These are phyloP conservation scores for Aurelia sp. DNA, from an alignment of 30 jellyfish, hydroid and myxozoan species.

Conservation along the genomic window DNA sequence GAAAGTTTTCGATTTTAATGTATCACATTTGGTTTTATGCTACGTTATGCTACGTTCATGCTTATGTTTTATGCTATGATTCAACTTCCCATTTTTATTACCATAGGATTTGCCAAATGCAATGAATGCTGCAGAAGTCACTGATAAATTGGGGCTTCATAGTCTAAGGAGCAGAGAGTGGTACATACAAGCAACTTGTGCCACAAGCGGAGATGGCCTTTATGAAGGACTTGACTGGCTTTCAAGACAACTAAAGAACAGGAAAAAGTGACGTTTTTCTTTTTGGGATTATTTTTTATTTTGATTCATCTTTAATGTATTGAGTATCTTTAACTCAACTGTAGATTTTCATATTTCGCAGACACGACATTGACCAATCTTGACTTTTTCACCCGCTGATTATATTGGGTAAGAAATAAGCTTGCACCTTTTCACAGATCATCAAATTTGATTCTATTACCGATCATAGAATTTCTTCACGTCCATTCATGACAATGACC, in stretches of 20 bases:
- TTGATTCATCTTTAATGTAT: not conserved
- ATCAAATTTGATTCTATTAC: too few relatives aligned
- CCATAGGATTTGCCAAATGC: conserved; percentile 96
- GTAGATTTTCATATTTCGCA: too few relatives aligned
- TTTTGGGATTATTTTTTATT: not conserved
- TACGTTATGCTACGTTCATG: too few relatives aligned
- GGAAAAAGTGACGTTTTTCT: conserved; percentile 71
- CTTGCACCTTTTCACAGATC: too few relatives aligned
- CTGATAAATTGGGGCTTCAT: conserved; percentile 94
- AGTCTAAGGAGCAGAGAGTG: conserved; percentile 82
- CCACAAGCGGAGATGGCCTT: conserved; percentile 99
- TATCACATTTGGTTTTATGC: too few relatives aligned
- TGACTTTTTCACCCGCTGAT: too few relatives aligned
- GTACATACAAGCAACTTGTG: conserved; percentile 99
- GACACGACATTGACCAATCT: too few relatives aligned
- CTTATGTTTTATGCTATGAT: not conserved
- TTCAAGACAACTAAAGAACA: conserved; percentile 84
- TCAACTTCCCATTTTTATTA: not conserved
- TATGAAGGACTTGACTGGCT: conserved; percentile 99
- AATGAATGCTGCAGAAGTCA: conserved; percentile 94
- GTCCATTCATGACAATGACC: too few relatives aligned
- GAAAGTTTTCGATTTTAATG: too few relatives aligned
- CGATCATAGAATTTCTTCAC: too few relatives aligned
- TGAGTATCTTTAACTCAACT: not conserved
- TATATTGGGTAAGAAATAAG: too few relatives aligned